A percentile compares a stretch with the other conserved stretches of the same genome.
Conservation (phyloP, 2,113 vertebrate species). For the Bungarus multicinctus region DNA sequence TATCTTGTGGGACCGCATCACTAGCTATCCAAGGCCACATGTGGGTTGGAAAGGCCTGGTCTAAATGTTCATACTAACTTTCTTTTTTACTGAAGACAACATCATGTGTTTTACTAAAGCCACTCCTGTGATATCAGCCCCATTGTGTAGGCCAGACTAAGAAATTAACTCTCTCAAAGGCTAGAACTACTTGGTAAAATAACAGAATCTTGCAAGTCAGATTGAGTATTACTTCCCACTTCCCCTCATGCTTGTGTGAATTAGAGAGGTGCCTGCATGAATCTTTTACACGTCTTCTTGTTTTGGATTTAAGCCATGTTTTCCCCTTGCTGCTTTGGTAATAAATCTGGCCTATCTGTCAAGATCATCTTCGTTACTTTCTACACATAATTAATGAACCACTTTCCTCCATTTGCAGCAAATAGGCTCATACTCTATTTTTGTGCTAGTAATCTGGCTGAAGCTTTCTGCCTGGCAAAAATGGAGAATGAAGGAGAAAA, state of each 20-base stretch:
- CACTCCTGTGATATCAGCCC: background rate
- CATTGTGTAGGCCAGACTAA: background rate
- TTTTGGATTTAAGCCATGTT: background rate
- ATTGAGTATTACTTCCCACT: background rate
- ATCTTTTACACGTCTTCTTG: background rate
- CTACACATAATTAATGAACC: constrained; percentile 28
- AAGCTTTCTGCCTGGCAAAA: background rate
- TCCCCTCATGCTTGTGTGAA: background rate
- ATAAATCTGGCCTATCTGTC: background rate
- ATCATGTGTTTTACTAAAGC: background rate
- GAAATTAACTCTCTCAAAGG: background rate
- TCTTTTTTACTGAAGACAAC: background rate
- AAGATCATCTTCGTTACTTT: background rate
- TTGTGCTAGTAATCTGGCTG: background rate
- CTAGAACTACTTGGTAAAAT: background rate
- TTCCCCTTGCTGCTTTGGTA: background rate
- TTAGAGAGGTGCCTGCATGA: background rate
- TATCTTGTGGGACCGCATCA: background rate
- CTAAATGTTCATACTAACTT: background rate
- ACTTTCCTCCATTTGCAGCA: background rate
- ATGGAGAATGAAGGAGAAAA: constrained; percentile 23
- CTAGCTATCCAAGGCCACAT: background rate
- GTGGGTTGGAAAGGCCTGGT: background rate
- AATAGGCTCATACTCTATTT: constrained; percentile 2
- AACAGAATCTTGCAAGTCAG: background rate